Base-by-base conservation (phyloP, 2,113 vertebrate species). In the Colinus virginianus region DNA sequence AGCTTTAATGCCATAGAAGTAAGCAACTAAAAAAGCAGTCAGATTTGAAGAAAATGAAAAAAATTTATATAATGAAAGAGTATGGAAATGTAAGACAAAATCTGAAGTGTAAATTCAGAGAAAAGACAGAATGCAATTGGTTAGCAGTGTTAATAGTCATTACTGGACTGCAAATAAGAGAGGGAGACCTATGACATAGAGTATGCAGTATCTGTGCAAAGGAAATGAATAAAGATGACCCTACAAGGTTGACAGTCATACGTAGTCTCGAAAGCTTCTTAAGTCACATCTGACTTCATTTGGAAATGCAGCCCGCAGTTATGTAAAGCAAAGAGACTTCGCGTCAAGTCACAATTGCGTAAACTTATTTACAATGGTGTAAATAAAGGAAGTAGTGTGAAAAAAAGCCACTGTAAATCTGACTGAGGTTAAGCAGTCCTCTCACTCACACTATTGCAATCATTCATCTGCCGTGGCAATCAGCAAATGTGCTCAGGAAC, bases 171-270 rank as follows among this genome's bases (percentile, higher is more conserved):
- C 30, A 82, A 18, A 23, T 34, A 84, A 70, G 21, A 87, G 36
- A 53, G 70, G 56, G 67, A 78, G 78, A 82, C 28, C 32, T 79
- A 42, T 70, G 58, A 43, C 58, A 84, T 64, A 64, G 0, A 1
- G 59, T 56, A 75, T 78, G 89, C 53, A 46, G 38, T 45, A 59
- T 64, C 61, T 64, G 55, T 87, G 85, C 32, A 85, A 61, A 94
- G 94, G 96, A 96, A 95, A 91, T 93, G 84, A 92, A 96, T 86
- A 94, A 77, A 92, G 51, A 94, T 93, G 84, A 94, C 82, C 93
- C 76, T 83, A 80, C 11, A 67, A 93, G 62, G 69, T 7, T 85
- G 61, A 78, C 30, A 55, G 46, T 46, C 71, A 6, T 21, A 17
- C 55, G 83, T 68, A 55, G 11, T 58, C 68, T 81, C 81, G 78